Percentiles rank a stretch among this genome's conserved stretches.
Evolutionary conservation across 1,140 invertebrate species (phyloP).

Genomic region (Zaprionus inermis): DNA sequence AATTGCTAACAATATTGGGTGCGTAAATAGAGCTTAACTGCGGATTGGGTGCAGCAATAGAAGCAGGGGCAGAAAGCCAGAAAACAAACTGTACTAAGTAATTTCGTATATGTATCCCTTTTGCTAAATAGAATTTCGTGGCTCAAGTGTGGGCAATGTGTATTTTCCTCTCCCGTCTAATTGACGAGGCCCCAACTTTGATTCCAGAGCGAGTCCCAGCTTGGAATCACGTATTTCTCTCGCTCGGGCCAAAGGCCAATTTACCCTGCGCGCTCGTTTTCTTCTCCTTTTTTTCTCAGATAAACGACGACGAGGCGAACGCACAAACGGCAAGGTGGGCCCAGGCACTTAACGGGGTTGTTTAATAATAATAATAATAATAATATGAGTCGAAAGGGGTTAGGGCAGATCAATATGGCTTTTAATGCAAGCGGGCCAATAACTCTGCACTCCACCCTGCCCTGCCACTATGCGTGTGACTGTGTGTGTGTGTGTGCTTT

Average conservation of each 20-base stretch:
- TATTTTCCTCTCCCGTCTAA: too few relatives aligned
- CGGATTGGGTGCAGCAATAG: slow-evolving; percentile 3
- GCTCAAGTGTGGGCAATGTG: slow-evolving; percentile 1
- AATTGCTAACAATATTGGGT: slow-evolving; percentile 6
- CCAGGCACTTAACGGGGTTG: slow-evolving; percentile 72
- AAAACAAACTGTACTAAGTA: not conserved
- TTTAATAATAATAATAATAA: slow-evolving; percentile 76
- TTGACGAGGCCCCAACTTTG: slow-evolving; percentile 1
- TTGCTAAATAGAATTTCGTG: not conserved
- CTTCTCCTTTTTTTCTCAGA: slow-evolving; percentile 50
- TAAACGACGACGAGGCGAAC: too few relatives aligned
- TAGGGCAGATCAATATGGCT: slow-evolving; percentile 72
- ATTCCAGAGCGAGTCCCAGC: slow-evolving; percentile 19
- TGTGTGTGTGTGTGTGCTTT: slow-evolving; percentile 40
- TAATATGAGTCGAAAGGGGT: slow-evolving; percentile 50
- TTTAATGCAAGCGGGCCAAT: slow-evolving; percentile 64
- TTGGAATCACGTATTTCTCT: slow-evolving; percentile 21
- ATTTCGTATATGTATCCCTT: not conserved
- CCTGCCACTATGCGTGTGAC: slow-evolving; percentile 11
- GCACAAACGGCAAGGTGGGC: slow-evolving; percentile 27
- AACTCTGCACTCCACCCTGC: too few relatives aligned
- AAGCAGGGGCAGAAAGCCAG: not conserved
- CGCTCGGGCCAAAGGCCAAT: not conserved
- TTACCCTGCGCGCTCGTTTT: not conserved
- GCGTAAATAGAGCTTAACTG: slow-evolving; percentile 13